phyloP scores from a whole-genome alignment of 2,888 invertebrate genomes.

The Pammene aurita region DNA sequence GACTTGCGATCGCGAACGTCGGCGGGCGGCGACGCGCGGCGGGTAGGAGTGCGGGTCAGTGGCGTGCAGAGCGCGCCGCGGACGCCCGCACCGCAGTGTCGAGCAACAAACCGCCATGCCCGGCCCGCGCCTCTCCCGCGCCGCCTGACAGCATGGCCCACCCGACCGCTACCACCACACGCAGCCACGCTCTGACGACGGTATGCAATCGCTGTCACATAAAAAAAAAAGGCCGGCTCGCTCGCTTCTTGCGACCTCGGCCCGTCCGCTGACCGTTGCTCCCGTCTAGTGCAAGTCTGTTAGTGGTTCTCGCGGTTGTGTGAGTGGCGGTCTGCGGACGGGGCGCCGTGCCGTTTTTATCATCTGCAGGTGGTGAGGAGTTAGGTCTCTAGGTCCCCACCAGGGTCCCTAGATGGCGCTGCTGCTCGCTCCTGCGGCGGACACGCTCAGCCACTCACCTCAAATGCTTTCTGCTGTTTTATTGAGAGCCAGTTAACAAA shows the following conservation, averaged over 20 bases:
- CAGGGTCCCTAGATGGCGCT: constrained; percentile 81
- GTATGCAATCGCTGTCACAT: constrained; percentile 63
- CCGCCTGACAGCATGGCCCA: constrained; percentile 83
- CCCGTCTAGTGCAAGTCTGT: constrained; percentile 76
- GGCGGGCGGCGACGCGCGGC: constrained; percentile 57
- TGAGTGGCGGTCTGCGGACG: constrained; percentile 66
- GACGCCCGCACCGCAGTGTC: constrained; percentile 82
- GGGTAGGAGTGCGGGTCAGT: constrained; percentile 78
- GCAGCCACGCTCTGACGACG: constrained; percentile 84
- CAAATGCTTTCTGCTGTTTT: constrained; percentile 76
- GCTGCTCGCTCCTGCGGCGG: constrained; percentile 81
- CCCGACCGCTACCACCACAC: constrained; percentile 82
- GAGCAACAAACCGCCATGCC: constrained; percentile 82
- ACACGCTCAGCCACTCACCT: constrained; percentile 77
- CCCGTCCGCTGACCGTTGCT: constrained; percentile 50
- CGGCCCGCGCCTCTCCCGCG: constrained; percentile 82
- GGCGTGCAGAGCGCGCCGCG: constrained; percentile 82
- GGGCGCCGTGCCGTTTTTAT: constrained; percentile 79
- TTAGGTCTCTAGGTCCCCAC: constrained; percentile 77
- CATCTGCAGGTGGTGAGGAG: constrained; percentile 78
- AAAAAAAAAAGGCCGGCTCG: constrained; percentile 37
- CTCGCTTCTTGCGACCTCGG: constrained; percentile 48
- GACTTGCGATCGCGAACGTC: constrained; percentile 51
- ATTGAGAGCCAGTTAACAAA: constrained; percentile 77
- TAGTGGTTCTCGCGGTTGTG: constrained; percentile 67